Conservation (phyloP, 2,888 invertebrate species). For the Sepiola atlantica region DNA sequence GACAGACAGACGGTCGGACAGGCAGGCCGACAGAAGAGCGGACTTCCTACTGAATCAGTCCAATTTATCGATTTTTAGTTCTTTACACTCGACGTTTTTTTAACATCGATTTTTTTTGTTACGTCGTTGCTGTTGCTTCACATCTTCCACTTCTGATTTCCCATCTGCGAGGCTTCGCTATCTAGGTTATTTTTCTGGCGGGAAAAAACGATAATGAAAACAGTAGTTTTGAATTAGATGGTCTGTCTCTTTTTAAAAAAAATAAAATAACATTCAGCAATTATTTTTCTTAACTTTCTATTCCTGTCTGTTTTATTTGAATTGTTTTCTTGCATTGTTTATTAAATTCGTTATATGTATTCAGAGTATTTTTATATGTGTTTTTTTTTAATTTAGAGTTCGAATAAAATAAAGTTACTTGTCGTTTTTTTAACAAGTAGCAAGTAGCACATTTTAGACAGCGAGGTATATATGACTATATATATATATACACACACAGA, state of each 20-base stretch:
- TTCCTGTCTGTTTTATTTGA: not conserved
- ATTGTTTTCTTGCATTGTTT: not conserved
- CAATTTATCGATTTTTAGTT: not conserved
- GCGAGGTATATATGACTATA: too few species aligned
- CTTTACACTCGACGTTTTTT: not conserved
- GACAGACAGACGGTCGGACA: not conserved
- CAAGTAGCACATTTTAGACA: too few species aligned
- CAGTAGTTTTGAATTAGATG: not conserved
- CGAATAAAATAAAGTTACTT: too few species aligned
- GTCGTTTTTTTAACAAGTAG: too few species aligned
- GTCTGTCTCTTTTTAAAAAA: not conserved
- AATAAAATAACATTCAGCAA: not conserved
- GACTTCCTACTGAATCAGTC: slow-evolving; percentile 8
- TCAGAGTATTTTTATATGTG: not conserved
- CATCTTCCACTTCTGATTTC: not conserved
- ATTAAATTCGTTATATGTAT: not conserved
- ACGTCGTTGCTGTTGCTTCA: not conserved
- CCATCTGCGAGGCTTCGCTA: not conserved
- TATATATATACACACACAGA: too few species aligned
- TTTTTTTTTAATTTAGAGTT: not conserved
- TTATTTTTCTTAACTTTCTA: not conserved
- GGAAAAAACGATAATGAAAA: not conserved
- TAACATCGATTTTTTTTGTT: not conserved
- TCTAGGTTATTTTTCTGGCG: not conserved
- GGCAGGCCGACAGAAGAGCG: not conserved